These are phyloP conservation scores for Acromyrmex heyeri DNA, from an alignment of 1,140 invertebrate species.

Conservation along the genomic window DNA sequence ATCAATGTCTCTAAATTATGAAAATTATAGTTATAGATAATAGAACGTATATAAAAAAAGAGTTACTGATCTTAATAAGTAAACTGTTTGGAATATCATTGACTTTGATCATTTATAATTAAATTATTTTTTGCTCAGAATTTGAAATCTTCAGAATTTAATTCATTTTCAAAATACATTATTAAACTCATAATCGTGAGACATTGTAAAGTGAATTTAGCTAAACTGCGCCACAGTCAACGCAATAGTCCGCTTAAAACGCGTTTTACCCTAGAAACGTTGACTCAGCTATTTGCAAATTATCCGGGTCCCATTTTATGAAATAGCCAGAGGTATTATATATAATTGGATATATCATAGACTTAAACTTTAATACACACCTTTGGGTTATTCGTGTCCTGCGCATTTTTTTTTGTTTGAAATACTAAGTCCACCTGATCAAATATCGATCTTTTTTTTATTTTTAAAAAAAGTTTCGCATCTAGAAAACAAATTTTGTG, in stretches of 20 bases:
- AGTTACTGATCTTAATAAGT: neutral
- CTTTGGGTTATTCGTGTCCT: too few relatives aligned
- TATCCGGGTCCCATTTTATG: conserved; percentile 46
- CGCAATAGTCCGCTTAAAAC: conserved; percentile 61
- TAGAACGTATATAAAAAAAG: neutral
- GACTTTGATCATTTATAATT: neutral
- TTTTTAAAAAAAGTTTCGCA: too few relatives aligned
- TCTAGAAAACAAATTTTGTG: too few relatives aligned
- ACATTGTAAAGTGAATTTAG: neutral
- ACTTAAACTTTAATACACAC: neutral
- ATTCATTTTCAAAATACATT: neutral
- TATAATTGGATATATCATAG: neutral
- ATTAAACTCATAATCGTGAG: neutral
- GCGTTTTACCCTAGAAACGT: conserved; percentile 68
- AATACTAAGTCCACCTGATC: too few relatives aligned
- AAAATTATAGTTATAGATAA: neutral
- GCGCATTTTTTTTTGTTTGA: too few relatives aligned
- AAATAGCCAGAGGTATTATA: conserved; percentile 36
- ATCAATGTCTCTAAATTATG: neutral
- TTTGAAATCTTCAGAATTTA: neutral
- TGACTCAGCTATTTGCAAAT: conserved; percentile 75
- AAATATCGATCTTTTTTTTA: too few relatives aligned
- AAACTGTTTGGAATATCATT: neutral
- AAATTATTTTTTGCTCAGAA: neutral
- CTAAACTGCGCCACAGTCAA: neutral